Base-by-base conservation (phyloP, 2,113 vertebrate species). In the Tapirus terrestris region DNA sequence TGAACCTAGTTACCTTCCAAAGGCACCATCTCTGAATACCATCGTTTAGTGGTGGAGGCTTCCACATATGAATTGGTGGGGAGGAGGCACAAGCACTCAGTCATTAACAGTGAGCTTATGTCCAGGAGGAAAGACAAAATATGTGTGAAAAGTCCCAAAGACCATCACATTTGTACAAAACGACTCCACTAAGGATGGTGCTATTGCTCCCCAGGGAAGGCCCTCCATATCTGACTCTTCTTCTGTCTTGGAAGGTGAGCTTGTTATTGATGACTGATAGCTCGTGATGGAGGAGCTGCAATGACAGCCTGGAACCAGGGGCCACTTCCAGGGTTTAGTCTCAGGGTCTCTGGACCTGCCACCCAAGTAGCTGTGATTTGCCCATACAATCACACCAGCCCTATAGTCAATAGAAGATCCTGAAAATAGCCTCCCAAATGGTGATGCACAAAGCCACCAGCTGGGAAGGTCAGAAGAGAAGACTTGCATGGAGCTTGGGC, bases 211-310 rank as follows among this genome's bases (percentile, higher is more conserved):
- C 20, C 33, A 43, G 3, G 48, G 20, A 70, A 72, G 33, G 25
- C 12, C 8, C 4, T 20, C 11, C 3, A 0, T 48, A 8, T 20
- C 43, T 8, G 5, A 27, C 53, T 70, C 33, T 51, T 43, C 8
- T 3, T 27, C 72, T 16, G 0, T n/a, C 60, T 39, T 33, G 33
- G 85, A 68, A 75, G 63, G 39, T 33, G 33, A 77, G 29, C 39
- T 20, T 23, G 3, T 33, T 56, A 13, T 1, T 33, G 45, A 23
- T 0, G 18, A 45, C 13, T 3, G 6, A 16, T 18, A 9, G 29
- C 53, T 80, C 65, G 21, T 14, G 51, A 13, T 17, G 20, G 29
- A 51, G 27, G 27, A 13, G 10, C 6, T 8, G 25, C 13, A 20
- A 0, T 2, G 36, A 36, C 14, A 53, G 23, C 43, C 25, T 20